phyloP scores from a whole-genome alignment of 2,113 vertebrate genomes.

The Laticauda colubrina region DNA sequence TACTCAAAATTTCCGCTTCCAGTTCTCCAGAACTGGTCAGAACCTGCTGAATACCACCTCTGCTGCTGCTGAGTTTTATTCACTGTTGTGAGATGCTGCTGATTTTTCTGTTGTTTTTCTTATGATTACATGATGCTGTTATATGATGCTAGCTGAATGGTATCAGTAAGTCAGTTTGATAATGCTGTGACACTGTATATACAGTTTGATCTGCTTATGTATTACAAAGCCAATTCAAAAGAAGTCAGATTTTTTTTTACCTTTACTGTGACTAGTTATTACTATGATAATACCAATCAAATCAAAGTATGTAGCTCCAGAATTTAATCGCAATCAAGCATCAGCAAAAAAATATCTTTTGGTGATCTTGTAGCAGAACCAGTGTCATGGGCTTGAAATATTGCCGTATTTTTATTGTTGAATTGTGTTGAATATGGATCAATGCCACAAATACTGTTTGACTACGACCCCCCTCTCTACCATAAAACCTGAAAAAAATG shows the following conservation, averaged over 20 bases:
- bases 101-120: not conserved
- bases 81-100: not conserved
- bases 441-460: too few species aligned
- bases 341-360: not conserved
- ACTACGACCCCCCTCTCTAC: not conserved
- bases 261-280: not conserved
- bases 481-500: not conserved
- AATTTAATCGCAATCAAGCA: not conserved
- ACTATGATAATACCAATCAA: not conserved
- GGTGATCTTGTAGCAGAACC: not conserved
- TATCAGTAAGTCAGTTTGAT: not conserved
- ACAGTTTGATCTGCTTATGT: not conserved
- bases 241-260: not conserved
- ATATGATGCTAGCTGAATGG: not conserved
- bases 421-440: not conserved
- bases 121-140: not conserved
- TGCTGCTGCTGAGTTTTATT: not conserved
- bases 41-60: too few species aligned
- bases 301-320: not conserved
- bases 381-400: not conserved
- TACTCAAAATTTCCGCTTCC: too few species aligned
- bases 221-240: not conserved
- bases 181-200: not conserved
- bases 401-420: not conserved
- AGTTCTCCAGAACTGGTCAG: too few species aligned